Evolutionary conservation across 1,140 invertebrate species (phyloP).

Genomic region (Oedothorax gibbosus): DNA sequence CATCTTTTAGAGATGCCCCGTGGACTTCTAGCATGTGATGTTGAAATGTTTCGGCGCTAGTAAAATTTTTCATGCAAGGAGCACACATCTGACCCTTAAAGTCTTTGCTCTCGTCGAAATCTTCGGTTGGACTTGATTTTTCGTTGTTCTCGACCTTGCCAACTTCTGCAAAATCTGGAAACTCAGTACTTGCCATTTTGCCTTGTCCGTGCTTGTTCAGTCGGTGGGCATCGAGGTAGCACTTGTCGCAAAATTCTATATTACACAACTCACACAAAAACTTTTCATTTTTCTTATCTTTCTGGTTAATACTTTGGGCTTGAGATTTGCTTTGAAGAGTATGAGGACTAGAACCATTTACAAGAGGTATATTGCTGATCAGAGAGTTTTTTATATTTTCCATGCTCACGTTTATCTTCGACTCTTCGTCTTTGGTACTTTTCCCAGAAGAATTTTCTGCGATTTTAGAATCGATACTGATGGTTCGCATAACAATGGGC

Average conservation of each 20-base stretch:
- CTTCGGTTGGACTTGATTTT: conserved; percentile 13
- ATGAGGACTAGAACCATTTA: conserved; percentile 59
- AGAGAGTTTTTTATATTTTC: conserved; percentile 56
- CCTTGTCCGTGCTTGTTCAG: conserved; percentile 71
- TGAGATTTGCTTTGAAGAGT: conserved; percentile 25
- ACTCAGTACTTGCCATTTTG: conserved; percentile 15
- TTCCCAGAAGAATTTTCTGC: conserved; percentile 28
- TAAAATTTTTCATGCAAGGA: conserved; percentile 57
- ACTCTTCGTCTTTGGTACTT: conserved; percentile 56
- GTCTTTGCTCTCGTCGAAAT: conserved; percentile 30
- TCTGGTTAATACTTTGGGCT: conserved; percentile 31
- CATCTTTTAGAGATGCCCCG: conserved; percentile 52
- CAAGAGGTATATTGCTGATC: conserved; percentile 33
- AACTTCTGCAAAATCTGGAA: conserved; percentile 40
- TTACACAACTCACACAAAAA: conserved; percentile 73
- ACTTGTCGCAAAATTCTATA: conserved; percentile 74
- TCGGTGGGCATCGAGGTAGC: conserved; percentile 74
- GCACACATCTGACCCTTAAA: conserved; percentile 53
- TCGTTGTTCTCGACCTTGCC: conserved; percentile 35
- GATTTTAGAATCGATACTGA: conserved; percentile 30
- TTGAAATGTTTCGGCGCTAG: conserved; percentile 54
- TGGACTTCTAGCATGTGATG: conserved; percentile 56
- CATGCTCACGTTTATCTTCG: conserved; percentile 36
- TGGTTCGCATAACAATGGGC: conserved; percentile 18
- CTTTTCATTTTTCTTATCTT: conserved; percentile 64